Evolutionary conservation across 2,888 invertebrate genomes (phyloP), one percentile per base, ranked within the genome.

Genomic region (Catocala sponsa): DNA sequence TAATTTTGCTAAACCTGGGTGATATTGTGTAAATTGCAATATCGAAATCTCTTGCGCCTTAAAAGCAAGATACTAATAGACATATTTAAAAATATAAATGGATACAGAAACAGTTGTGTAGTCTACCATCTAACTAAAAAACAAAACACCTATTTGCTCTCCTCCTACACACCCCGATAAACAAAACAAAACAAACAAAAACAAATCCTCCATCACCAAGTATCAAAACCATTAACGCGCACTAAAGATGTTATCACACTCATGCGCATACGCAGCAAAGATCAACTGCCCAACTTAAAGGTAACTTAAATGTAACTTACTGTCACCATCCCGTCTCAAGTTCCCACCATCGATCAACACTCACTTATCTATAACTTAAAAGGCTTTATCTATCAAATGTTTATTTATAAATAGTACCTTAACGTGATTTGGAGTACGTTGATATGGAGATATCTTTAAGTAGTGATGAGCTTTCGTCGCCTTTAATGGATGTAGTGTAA

Each of bases 321-420:
- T 93, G 94, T 93, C 93, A 90, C 89, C 91, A 78, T 74, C 75
- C 80, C 84, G 83, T 83, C 87, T 82, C 80, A 63, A 66, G 82
- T 92, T 94, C 94, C 91, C 94, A 94, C 93, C 88, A 94, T 94
- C 94, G 91, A 94, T 94, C 94, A 94, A 83, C 84, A 82, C 75
- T 73, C 66, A 80, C 84, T 91, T 93, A 94, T 93, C 93, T 87
- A 58, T 51, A 80, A 86, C 85, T 88, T 92, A 93, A 93, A 90
- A 92, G 91, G 81, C 84, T 84, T 90, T 93, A 93, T 92, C 92
- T 91, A 78, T 80, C 66, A 84, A 84, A 86, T 88, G 83, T 90
- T 89, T 87, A 84, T 89, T 83, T 80, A 84, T 82, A 86, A 84
- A 88, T 82, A 78, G 72, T 7, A 79, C 78, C 73, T 84, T 79